These are phyloP conservation scores for Henricia sp. DNA, from an alignment of 53 echinoderm and acorn worm genomes.

Conservation along the genomic window DNA sequence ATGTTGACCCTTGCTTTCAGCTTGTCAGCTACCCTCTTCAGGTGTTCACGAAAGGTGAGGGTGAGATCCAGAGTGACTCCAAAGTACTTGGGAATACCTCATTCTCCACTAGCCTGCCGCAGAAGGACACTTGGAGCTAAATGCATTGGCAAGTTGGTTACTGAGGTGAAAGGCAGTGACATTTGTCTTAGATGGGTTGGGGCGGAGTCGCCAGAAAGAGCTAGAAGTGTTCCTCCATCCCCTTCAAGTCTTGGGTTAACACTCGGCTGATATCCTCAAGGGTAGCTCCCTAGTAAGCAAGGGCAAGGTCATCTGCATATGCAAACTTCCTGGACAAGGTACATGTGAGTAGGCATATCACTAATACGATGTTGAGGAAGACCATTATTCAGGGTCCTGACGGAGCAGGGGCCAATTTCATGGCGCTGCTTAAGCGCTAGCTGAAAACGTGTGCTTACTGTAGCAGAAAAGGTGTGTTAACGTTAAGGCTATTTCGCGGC, in stretches of 20 bases:
- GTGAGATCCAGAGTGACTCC: constrained; percentile 11
- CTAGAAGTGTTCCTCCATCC: no score
- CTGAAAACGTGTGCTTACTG: no score
- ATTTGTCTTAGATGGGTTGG: neutral
- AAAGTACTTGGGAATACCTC: constrained; percentile 19
- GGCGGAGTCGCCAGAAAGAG: neutral
- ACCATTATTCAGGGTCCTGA: constrained; percentile 14
- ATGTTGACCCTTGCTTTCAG: neutral
- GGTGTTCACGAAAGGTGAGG: constrained; percentile 11
- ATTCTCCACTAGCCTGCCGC: neutral
- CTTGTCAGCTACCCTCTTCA: no score
- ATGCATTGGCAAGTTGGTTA: neutral
- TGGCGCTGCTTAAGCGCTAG: no score
- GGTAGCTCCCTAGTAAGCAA: neutral
- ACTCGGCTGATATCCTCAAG: no score
- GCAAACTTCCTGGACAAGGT: neutral
- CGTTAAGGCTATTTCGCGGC: no score
- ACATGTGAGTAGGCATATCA: neutral
- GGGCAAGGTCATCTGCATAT: no score
- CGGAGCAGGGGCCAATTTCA: no score
- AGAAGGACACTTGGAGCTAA: constrained; percentile 6
- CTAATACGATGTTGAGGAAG: neutral
- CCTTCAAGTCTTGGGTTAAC: no score
- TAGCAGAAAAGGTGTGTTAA: no score
- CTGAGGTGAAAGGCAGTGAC: constrained; percentile 16